Base-by-base conservation (phyloP, 2,888 invertebrate genomes). In the Ochropleura plecta region DNA sequence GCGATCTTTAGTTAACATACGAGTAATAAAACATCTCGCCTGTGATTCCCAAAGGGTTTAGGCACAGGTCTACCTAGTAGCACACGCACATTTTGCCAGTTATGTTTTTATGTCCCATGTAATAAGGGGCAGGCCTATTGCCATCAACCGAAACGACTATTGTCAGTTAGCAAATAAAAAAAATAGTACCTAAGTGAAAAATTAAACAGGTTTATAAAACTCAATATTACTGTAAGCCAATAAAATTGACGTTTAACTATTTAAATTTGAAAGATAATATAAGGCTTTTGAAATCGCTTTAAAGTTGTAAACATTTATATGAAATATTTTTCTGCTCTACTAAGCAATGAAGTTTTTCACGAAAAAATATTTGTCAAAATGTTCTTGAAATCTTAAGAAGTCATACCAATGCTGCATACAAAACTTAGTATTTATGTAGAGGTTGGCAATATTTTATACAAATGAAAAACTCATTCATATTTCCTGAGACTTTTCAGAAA, bases 401-500 rank as follows among this genome's bases (percentile, higher is more conserved):
- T 44, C 51, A 20, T 53, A 67, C 18, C 10, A 40, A 66, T 42
- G 67, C 18, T 65, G 69, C 59, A 48, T 73, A 73, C 42, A 79
- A 57, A 82, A 75, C 48, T 75, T 70, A 51, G 59, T 70, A 20
- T 69, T 82, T 72, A 66, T 55, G 53, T 30, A 73, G 60, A 70
- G 57, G 64, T 64, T 75, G 68, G 72, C 51, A 75, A 79, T 83
- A 79, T 79, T 83, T 79, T 70, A 82, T 76, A 83, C 51, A 79
- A 82, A 79, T 70, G 76, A 71, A 70, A 79, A 82, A 64, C 75
- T 79, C 75, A 73, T 83, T 81, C 46, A 70, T 70, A 70, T 82
- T 82, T 57, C 51, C 30, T n/a, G 57, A 63, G 63, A 77, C 49
- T 83, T 79, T 51, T n/a, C 67, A 55, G 63, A 76, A 75, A 82